These are phyloP conservation scores for Micropoecilia bifurca DNA, from an alignment of 2,797 vertebrate species.

Conservation along the genomic window DNA sequence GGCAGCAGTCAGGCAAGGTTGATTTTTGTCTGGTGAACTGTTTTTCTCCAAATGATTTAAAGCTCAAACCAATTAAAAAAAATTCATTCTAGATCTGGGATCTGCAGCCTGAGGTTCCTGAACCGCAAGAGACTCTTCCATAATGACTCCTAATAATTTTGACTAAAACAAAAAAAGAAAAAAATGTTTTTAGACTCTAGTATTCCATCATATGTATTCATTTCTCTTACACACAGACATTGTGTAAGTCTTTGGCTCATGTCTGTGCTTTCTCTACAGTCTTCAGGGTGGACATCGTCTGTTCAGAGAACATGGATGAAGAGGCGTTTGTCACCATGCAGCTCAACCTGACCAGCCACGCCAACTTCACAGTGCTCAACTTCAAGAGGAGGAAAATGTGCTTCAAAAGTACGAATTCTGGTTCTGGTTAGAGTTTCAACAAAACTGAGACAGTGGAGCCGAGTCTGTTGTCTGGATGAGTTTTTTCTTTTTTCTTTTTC, in stretches of 20 bases:
- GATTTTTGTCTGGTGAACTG: not conserved
- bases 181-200: not conserved
- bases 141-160: no score
- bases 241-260: slow-evolving; percentile 1
- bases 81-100: no score
- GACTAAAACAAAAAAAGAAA: not conserved
- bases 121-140: no score
- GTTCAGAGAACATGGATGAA: slow-evolving; percentile 92
- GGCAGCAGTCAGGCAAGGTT: not conserved
- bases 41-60: not conserved
- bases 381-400: slow-evolving; percentile 99
- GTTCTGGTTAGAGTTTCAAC: not conserved
- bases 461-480: not conserved
- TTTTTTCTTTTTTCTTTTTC: no score
- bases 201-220: not conserved
- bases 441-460: not conserved
- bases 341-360: slow-evolving; percentile 92
- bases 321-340: slow-evolving; percentile 94
- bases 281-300: slow-evolving; percentile 93
- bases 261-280: slow-evolving; percentile 74
- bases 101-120: no score
- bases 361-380: slow-evolving; percentile 97
- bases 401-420: slow-evolving; percentile 89
- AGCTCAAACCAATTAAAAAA: no score
- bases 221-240: not conserved